Base-by-base conservation (phyloP, 2,888 invertebrate species). In the Amblyteles armatorius region DNA sequence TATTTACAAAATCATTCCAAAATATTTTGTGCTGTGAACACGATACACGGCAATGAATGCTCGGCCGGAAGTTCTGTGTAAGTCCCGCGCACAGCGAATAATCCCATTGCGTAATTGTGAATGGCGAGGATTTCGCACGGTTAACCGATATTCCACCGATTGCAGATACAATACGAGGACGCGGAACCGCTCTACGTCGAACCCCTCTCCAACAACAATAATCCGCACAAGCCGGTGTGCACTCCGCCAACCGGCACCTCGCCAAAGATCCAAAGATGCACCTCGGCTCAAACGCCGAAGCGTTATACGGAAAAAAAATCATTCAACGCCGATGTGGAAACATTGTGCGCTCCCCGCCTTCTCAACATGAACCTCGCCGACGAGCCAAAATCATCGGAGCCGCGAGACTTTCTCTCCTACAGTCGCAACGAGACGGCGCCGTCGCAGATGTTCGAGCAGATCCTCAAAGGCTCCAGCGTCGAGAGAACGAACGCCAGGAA, bases 81-180 rank as follows among this genome's bases (percentile, higher is more conserved):
- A 40, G 40, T 40, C 40, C 3, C 11, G 40, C 40, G 11, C 40
- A 40, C 3, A 9, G 40, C 11, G 40, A 40, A 40, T 40, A 11
- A 40, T 48, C 3, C 4, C 0, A 48, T 26, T 57, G 22, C 13
- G 57, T n/a, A 11, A 26, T 29, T 22, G 3, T 13, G 29, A 48
- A 52, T 69, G 0, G 16, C 44, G 44, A 16, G 16, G 3, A 3
- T 44, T 44, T 72, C 16, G 36, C 68, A 63, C 36, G 1, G 26
- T 50, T 36, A 19, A 73, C 48, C 63, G 68, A 76, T 7, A 65
- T 57, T 52, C 29, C 57, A 57, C 26, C 19, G 44, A 67, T 77
- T 79, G 16, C 77, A 92, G 90, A 88, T 91, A 86, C 90, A 92
- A 71, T 90, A 92, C 69, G 92, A 92, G 55, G 83, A 89, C 6